phyloP scores from a whole-genome alignment of 2,797 vertebrate species.

The Acanthurus leucopareius region DNA sequence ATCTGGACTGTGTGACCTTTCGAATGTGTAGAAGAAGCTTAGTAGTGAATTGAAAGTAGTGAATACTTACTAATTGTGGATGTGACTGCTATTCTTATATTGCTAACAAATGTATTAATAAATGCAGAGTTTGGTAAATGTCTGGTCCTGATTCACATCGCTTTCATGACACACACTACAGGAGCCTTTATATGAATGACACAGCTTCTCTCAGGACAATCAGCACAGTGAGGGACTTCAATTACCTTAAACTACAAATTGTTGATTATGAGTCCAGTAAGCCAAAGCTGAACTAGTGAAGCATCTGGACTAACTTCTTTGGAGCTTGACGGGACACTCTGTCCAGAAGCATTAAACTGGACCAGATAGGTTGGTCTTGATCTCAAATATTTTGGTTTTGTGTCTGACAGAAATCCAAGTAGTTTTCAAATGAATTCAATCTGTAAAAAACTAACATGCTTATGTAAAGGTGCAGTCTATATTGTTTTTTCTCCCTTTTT shows the following conservation, averaged over 20 bases:
- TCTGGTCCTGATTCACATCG: not conserved
- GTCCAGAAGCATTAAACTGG: not conserved
- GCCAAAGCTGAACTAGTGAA: not conserved
- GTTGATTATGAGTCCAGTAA: not conserved
- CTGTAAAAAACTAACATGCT: not conserved
- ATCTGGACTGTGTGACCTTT: too few species aligned
- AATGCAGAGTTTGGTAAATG: not conserved
- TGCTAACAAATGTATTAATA: not conserved
- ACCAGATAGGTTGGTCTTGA: not conserved
- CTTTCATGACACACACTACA: not conserved
- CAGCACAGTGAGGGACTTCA: too few species aligned
- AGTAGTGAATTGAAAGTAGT: too few species aligned
- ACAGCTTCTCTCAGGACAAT: too few species aligned
- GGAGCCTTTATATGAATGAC: not conserved
- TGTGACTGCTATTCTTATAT: too few species aligned
- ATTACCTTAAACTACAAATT: too few species aligned
- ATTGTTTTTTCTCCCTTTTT: not conserved
- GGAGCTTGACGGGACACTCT: not conserved
- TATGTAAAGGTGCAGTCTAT: not conserved
- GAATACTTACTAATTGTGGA: too few species aligned
- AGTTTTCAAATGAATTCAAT: not conserved
- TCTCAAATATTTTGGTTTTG: not conserved
- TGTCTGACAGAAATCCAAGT: not conserved
- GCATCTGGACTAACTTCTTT: too few species aligned
- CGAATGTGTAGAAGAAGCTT: too few species aligned